phyloP scores from a whole-genome alignment of 2,888 invertebrate genomes.

The Emmelina monodactyla region DNA sequence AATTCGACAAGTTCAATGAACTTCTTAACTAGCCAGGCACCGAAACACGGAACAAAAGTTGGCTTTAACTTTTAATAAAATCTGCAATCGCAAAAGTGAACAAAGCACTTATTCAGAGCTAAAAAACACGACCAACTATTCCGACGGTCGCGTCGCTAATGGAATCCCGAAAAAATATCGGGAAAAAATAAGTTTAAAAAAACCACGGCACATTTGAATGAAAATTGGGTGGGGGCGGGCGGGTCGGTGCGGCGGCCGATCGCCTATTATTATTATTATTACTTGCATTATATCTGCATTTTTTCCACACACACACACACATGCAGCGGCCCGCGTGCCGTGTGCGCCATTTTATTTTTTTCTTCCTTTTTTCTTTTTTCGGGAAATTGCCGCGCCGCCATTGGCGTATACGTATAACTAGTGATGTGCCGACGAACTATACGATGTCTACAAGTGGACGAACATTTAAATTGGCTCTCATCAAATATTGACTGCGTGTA shows the following conservation, averaged over 20 bases:
- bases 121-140: constrained; percentile 35
- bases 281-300: constrained; percentile 65
- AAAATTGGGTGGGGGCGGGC: constrained; percentile 57
- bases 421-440: constrained; percentile 44
- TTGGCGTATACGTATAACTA: constrained; percentile 30
- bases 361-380: constrained; percentile 55
- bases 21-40: background rate
- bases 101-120: constrained; percentile 33
- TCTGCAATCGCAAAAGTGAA: constrained; percentile 24
- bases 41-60: background rate
- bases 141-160: constrained; percentile 52
- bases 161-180: constrained; percentile 61
- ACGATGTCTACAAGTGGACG: constrained; percentile 65
- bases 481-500: constrained; percentile 65
- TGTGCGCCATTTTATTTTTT: constrained; percentile 56
- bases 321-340: constrained; percentile 24
- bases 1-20: background rate
- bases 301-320: constrained; percentile 59
- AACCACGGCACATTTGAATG: constrained; percentile 59
- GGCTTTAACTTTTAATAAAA: constrained; percentile 33
- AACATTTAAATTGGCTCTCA: constrained; percentile 66
- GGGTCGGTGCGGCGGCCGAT: constrained; percentile 45
- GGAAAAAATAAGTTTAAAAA: constrained; percentile 51
- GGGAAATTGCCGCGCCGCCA: constrained; percentile 40
- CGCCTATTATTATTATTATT: constrained; percentile 65